These are phyloP conservation scores for Cricetomys ansorgei DNA, from an alignment of 2,113 vertebrate species.

Conservation along the genomic window DNA sequence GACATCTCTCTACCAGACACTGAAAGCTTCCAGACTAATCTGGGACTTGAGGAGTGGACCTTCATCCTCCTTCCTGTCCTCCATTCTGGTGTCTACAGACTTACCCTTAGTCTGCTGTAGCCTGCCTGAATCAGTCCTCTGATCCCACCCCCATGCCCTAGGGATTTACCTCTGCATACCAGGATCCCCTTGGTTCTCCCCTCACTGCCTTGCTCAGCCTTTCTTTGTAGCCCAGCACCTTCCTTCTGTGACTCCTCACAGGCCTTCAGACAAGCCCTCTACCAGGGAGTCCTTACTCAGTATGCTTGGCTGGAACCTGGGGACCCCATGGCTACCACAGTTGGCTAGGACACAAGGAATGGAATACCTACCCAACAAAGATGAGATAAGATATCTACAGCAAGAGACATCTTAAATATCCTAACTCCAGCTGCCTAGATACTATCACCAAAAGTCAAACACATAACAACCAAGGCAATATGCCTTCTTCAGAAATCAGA, in stretches of 20 bases:
- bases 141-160: no score
- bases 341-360: neutral
- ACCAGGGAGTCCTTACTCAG: neutral
- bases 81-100: neutral
- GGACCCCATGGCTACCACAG: neutral
- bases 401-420: neutral
- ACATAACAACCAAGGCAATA: neutral
- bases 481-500: neutral
- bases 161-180: neutral
- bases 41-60: neutral
- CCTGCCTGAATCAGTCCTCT: neutral
- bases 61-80: neutral
- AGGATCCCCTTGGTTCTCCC: neutral
- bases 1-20: neutral
- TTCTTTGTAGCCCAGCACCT: neutral
- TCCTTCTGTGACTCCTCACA: neutral
- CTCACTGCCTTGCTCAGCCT: neutral
- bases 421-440: neutral
- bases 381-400: neutral
- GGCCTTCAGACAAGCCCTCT: neutral
- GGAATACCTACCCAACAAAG: neutral
- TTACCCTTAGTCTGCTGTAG: neutral
- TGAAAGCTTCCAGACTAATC: neutral
- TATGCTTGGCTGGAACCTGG: neutral
- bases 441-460: neutral